A percentile compares a stretch with the other conserved stretches of the same genome.
These are phyloP conservation scores for Acleris literana DNA, from an alignment of 2,888 invertebrate species.

Conservation along the genomic window DNA sequence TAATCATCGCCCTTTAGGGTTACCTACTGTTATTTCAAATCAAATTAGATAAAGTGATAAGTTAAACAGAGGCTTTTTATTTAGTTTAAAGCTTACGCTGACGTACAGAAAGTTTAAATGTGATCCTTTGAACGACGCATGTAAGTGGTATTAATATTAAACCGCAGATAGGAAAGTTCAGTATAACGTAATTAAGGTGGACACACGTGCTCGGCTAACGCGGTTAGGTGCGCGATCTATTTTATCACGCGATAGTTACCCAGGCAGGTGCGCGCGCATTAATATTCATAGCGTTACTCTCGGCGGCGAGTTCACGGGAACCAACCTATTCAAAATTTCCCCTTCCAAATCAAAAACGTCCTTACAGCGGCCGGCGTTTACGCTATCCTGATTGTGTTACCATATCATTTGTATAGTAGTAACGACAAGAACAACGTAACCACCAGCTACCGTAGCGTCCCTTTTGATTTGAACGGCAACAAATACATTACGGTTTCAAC, in stretches of 20 bases:
- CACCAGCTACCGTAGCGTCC: too few species aligned
- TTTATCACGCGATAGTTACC: constrained; percentile 63
- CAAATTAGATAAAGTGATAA: too few species aligned
- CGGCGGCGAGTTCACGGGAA: constrained; percentile 54
- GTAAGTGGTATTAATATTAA: constrained; percentile 8
- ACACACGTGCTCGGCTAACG: constrained; percentile 35
- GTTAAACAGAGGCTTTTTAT: too few species aligned
- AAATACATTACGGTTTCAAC: constrained; percentile 28
- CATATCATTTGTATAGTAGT: too few species aligned
- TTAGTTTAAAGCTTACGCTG: too few species aligned
- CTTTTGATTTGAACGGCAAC: too few species aligned
- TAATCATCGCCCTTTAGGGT: too few species aligned
- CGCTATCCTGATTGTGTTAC: too few species aligned
- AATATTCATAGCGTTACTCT: constrained; percentile 75
- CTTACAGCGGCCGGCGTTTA: too few species aligned
- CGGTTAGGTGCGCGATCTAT: constrained; percentile 49
- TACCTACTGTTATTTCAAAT: too few species aligned
- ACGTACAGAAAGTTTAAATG: neutral
- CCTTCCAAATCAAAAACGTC: constrained; percentile 45
- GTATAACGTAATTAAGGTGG: constrained; percentile 53
- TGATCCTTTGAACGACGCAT: neutral
- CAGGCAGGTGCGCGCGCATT: constrained; percentile 66
- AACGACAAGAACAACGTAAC: too few species aligned
- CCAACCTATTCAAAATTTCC: constrained; percentile 52
- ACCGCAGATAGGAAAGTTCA: constrained; percentile 47